Conservation (phyloP, 2,888 invertebrate genomes). For the Plusia festucae region DNA sequence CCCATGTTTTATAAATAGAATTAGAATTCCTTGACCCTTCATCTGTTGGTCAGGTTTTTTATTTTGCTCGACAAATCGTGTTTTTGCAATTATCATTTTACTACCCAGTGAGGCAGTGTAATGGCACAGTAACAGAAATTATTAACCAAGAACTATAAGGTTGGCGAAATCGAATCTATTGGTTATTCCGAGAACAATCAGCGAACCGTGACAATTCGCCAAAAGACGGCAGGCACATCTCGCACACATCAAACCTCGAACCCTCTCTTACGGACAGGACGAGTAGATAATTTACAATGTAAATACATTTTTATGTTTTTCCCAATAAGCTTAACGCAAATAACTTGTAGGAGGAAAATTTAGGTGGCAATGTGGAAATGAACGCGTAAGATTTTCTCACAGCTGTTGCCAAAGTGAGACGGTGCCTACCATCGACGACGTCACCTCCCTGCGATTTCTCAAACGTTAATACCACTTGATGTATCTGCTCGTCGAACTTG, state of each 20-base stretch:
- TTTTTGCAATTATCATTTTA: no score
- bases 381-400: constrained; percentile 38
- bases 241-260: background rate
- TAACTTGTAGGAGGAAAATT: constrained; percentile 50
- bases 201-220: no score
- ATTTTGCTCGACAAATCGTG: no score
- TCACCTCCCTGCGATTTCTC: constrained; percentile 66
- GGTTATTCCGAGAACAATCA: background rate
- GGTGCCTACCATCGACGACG: constrained; percentile 42
- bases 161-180: background rate
- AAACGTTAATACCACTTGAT: constrained; percentile 70
- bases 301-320: constrained; percentile 33
- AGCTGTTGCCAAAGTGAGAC: constrained; percentile 41
- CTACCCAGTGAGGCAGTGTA: no score
- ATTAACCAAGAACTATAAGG: background rate
- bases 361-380: constrained; percentile 37
- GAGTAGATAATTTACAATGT: constrained; percentile 14
- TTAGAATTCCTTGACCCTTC: no score
- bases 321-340: constrained; percentile 51
- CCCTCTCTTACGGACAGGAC: background rate
- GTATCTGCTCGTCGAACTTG: constrained; percentile 65
- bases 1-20: no score
- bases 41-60: no score
- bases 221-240: no score
- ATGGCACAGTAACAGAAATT: background rate